Percentiles rank a stretch among this genome's conserved stretches.
Evolutionary conservation across 2,113 vertebrate species (phyloP).

Genomic region (Empidonax alnorum): DNA sequence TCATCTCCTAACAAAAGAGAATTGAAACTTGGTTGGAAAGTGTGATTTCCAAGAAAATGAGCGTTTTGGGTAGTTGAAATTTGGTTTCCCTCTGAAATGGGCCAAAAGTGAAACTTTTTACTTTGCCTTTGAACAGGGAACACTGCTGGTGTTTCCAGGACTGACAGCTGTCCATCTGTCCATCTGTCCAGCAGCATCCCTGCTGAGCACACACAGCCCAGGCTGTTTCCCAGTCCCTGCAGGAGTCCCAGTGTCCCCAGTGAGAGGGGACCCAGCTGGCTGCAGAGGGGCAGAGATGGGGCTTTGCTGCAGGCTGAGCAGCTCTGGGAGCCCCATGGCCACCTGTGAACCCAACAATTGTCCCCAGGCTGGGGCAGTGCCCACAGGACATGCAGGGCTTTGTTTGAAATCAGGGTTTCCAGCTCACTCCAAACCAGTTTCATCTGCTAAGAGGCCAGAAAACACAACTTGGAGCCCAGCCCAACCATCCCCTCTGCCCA

Average conservation of each 20-base stretch:
- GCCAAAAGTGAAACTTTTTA: background rate
- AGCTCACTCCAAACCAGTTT: background rate
- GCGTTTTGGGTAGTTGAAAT: background rate
- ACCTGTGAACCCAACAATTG: fast-evolving
- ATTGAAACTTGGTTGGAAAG: background rate
- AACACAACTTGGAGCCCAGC: background rate
- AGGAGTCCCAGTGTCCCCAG: background rate
- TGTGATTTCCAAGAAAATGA: background rate
- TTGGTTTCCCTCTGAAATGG: background rate
- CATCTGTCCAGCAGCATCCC: background rate
- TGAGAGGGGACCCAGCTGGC: background rate
- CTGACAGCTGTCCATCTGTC: background rate
- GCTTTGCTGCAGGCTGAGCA: background rate
- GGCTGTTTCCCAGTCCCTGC: background rate
- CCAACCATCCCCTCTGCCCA: fast-evolving
- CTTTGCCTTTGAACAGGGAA: background rate
- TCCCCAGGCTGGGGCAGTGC: fast-evolving
- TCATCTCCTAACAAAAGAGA: background rate
- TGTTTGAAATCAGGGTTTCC: background rate
- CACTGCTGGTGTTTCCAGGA: background rate
- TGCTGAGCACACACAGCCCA: background rate
- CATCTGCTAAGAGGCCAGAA: background rate
- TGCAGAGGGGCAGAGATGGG: background rate
- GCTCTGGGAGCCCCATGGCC: background rate
- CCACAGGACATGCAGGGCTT: background rate